Evolutionary conservation across 1,140 invertebrate genomes (phyloP).

Genomic region (Globodera ellingtonae): DNA sequence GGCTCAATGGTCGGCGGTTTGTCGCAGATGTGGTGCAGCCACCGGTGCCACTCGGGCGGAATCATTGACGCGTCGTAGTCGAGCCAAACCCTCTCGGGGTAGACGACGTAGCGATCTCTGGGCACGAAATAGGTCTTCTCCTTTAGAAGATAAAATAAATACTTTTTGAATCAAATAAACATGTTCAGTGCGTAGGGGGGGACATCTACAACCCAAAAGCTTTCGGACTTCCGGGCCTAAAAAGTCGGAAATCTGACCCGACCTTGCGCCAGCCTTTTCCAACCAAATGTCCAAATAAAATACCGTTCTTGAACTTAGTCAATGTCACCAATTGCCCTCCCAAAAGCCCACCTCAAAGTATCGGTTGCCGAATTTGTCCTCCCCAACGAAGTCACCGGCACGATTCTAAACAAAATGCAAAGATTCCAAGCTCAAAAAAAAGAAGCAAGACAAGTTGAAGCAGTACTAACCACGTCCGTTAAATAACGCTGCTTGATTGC

Average conservation of each 20-base stretch:
- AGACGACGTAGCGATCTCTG: conserved; percentile 91
- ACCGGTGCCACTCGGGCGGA: conserved; percentile 82
- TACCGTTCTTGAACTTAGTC: neutral
- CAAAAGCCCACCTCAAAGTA: conserved; percentile 77
- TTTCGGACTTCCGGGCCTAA: neutral
- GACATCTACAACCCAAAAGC: too few relatives aligned
- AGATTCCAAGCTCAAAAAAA: neutral
- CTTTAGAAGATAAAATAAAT: conserved; percentile 24
- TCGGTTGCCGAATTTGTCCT: conserved; percentile 91
- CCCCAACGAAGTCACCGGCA: conserved; percentile 73
- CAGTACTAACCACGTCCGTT: conserved; percentile 33
- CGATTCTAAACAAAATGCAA: conserved; percentile 47
- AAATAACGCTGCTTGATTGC: conserved; percentile 51
- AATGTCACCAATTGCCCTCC: too few relatives aligned
- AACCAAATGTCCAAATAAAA: neutral
- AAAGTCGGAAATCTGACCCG: neutral
- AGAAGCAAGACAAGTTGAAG: neutral
- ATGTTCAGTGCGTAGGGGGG: too few relatives aligned
- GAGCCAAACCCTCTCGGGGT: conserved; percentile 75
- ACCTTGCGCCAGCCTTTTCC: neutral
- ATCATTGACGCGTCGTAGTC: conserved; percentile 93
- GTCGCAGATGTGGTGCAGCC: conserved; percentile 63
- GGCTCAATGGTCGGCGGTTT: conserved; percentile 53
- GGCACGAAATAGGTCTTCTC: conserved; percentile 63
- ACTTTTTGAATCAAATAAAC: neutral